A percentile compares a stretch with the other conserved stretches of the same genome.
Conservation (phyloP, 2,797 vertebrate species). For the Netta rufina region DNA sequence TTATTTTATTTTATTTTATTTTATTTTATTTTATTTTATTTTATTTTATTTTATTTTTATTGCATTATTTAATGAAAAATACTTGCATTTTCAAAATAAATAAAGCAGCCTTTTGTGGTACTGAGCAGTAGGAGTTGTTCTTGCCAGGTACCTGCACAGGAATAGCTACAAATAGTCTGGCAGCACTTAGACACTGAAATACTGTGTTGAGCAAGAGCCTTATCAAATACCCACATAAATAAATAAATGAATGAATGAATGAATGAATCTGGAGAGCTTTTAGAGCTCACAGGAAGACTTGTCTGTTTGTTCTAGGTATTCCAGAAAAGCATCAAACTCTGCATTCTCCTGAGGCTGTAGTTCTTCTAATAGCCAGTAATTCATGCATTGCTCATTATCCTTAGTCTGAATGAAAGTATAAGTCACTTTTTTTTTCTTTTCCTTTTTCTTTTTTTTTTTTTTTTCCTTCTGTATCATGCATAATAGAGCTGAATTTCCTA, state of each 20-base stretch:
- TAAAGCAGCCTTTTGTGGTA: not conserved
- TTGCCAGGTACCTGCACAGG: not conserved
- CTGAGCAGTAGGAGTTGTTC: not conserved
- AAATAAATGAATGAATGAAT: no score
- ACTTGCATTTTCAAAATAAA: not conserved
- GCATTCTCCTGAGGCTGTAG: not conserved
- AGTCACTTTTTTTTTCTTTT: not conserved
- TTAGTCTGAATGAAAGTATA: not conserved
- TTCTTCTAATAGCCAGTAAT: not conserved
- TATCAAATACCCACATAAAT: not conserved
- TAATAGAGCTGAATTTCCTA: not conserved
- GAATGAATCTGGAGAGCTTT: not conserved
- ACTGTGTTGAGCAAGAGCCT: not conserved
- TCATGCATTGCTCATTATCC: not conserved
- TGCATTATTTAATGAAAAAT: not conserved
- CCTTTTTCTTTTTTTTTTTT: not conserved
- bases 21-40: not conserved
- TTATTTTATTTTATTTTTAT: not conserved
- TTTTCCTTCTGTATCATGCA: not conserved
- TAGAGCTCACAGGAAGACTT: not conserved
- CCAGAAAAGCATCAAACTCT: not conserved
- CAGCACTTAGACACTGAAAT: not conserved
- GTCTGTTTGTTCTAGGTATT: not conserved
- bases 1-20: not conserved
- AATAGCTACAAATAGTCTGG: not conserved